Base-by-base conservation (phyloP, 2,113 vertebrate species). In the Cephalopterus ornatus region DNA sequence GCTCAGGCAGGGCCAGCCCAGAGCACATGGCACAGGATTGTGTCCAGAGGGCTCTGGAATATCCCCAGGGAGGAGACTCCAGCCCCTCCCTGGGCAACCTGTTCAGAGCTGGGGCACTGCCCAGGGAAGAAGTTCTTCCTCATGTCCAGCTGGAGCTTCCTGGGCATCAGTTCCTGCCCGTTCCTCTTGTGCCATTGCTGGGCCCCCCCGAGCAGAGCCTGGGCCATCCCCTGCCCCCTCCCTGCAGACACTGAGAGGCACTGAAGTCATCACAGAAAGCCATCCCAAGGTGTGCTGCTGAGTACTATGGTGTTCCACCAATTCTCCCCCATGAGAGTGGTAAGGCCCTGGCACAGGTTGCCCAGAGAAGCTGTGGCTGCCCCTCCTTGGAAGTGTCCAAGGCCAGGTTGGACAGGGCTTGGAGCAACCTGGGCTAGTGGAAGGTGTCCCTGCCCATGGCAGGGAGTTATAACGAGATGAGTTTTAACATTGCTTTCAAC, bases 221-320 rank as follows among this genome's bases (percentile, higher is more conserved):
- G 27, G 8, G 9, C 47, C 47, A 11, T 37, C 5, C 27, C 59
- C 56, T 62, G 68, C 18, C 18, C 27, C 14, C 5, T 74, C 70
- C 22, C 22, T 39, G 16, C 49, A 27, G 33, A 22, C 1, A 13
- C 27, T 63, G 44, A 18, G 8, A 35, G 22, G 14, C 63, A 41
- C 30, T 56, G 42, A 58, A 49, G 6, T 30, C 66, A 82, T 5
- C 49, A 11, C 37, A 44, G 33, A 55, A 55, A 88, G 41, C 12
- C 52, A 47, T 19, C 10, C 49, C 0, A 1, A 1, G 0, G 5
- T 4, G 13, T 33, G 44, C 42, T 63, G 42, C 47, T 27, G 56
- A 52, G 9, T 42, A 5, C 50, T 50, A 3, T 37, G 37, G 27
- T 3, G 27, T 23, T 20, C 52, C 27, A 53, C 26, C n/a, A 32